A percentile compares a stretch with the other conserved stretches of the same genome.
Conservation (phyloP, 2,888 invertebrate genomes). For the Pocota personata region DNA sequence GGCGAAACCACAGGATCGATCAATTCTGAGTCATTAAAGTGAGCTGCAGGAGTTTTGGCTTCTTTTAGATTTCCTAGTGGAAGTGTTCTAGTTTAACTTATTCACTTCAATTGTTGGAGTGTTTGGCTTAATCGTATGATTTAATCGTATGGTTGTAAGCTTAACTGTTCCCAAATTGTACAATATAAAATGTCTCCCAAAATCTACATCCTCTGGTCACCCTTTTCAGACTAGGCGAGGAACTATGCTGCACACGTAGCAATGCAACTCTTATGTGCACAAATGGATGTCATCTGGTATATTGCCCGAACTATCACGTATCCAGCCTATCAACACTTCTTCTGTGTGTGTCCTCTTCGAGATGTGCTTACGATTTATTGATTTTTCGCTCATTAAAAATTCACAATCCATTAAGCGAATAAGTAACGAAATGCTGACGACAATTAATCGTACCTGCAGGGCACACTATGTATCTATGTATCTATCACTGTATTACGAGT, state of each 20-base stretch:
- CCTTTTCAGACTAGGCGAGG: background rate
- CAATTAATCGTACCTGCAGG: conserved; percentile 60
- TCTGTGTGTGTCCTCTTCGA: background rate
- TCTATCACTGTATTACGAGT: conserved; percentile 25
- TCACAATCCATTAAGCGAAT: conserved; percentile 66
- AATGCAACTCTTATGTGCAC: background rate
- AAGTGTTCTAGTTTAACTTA: too few relatives aligned
- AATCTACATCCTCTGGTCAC: background rate
- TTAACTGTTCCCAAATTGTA: too few relatives aligned
- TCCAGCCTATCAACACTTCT: conserved; percentile 38
- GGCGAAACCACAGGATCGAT: too few relatives aligned
- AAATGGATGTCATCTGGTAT: conserved; percentile 40
- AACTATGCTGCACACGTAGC: conserved; percentile 11
- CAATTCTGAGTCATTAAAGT: too few relatives aligned
- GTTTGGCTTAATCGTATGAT: too few relatives aligned
- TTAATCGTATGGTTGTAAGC: too few relatives aligned
- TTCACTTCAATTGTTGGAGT: too few relatives aligned
- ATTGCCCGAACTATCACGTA: conserved; percentile 19
- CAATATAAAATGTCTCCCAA: too few relatives aligned
- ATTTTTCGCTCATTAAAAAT: conserved; percentile 67
- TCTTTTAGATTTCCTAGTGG: too few relatives aligned
- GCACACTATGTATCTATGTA: conserved; percentile 24
- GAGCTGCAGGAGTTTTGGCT: too few relatives aligned
- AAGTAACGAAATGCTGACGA: conserved; percentile 67
- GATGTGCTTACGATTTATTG: conserved; percentile 41